Percentiles rank a stretch among this genome's conserved stretches.
phyloP scores from a whole-genome alignment of 2,888 invertebrate genomes.

The Dimorphilus gyrociliatus region DNA sequence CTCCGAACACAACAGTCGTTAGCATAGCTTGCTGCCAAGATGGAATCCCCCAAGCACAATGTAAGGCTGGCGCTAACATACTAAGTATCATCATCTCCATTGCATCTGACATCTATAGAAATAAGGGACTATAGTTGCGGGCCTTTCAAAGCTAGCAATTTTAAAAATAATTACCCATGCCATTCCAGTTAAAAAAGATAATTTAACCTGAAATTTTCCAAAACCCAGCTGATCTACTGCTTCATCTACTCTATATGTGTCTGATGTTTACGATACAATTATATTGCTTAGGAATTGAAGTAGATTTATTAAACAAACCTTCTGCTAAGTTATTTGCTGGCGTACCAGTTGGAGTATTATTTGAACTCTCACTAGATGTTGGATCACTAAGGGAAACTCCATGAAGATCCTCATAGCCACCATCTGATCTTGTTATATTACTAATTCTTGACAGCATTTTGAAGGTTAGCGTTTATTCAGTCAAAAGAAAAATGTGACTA shows the following conservation, averaged over 20 bases:
- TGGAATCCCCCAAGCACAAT: conserved; percentile 82
- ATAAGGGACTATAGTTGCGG: background rate
- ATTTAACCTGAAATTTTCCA: conserved; percentile 40
- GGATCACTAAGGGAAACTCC: no score
- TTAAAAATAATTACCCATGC: conserved; percentile 37
- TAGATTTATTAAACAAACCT: no score
- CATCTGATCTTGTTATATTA: no score
- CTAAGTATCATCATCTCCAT: conserved; percentile 96
- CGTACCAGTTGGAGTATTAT: no score
- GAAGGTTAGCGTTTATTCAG: no score
- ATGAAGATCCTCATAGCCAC: no score
- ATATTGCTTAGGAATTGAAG: conserved; percentile 1
- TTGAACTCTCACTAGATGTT: no score
- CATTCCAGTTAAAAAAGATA: conserved; percentile 40
- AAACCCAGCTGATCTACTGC: conserved; percentile 42
- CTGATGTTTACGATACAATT: conserved; percentile 12
- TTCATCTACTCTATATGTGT: conserved; percentile 39
- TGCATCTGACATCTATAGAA: conserved; percentile 70
- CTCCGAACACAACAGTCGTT: conserved; percentile 76
- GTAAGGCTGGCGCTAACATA: conserved; percentile 76
- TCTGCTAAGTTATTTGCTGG: no score
- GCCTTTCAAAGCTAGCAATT: background rate
- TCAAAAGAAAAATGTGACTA: no score
- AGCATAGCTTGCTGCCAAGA: conserved; percentile 79
- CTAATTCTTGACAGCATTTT: no score